These are phyloP conservation scores for Physeter macrocephalus DNA, from an alignment of 2,113 vertebrate genomes.

Conservation along the genomic window DNA sequence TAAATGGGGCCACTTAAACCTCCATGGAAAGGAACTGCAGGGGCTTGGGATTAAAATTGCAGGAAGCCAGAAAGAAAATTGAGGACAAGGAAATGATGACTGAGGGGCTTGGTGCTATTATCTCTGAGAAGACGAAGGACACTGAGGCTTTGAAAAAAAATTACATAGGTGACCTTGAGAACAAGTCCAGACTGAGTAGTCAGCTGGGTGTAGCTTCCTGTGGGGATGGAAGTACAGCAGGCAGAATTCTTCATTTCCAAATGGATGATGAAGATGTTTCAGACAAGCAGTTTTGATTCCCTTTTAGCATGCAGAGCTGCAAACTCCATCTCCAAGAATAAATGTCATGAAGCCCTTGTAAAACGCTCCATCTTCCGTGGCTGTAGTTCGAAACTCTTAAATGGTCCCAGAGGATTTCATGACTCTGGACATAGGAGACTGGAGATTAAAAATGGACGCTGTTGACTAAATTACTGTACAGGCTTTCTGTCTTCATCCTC, in stretches of 20 bases:
- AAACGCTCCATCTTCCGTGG: background rate
- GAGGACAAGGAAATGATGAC: conserved; percentile 72
- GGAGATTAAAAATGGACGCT: background rate
- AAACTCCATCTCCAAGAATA: background rate
- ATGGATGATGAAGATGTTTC: conserved; percentile 30
- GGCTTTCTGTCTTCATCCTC: background rate
- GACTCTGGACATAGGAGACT: background rate
- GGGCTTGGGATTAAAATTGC: conserved; percentile 72
- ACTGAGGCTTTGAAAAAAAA: conserved; percentile 48
- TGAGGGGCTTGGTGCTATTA: conserved; percentile 62
- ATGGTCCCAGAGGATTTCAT: background rate
- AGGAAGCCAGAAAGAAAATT: conserved; percentile 78
- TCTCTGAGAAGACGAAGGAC: conserved; percentile 60
- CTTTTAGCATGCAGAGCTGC: background rate
- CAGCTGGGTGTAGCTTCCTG: conserved; percentile 37
- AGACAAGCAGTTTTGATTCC: conserved; percentile 40
- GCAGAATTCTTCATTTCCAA: conserved; percentile 42
- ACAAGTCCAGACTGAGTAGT: background rate
- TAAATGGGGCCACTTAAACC: conserved; percentile 71
- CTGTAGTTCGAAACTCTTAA: background rate
- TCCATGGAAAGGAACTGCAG: conserved; percentile 33
- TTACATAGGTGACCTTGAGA: conserved; percentile 71
- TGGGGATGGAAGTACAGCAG: background rate
- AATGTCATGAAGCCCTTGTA: background rate
- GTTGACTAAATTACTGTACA: background rate